These are phyloP conservation scores for Aramus guarauna DNA, from an alignment of 2,113 vertebrate genomes.

Conservation along the genomic window DNA sequence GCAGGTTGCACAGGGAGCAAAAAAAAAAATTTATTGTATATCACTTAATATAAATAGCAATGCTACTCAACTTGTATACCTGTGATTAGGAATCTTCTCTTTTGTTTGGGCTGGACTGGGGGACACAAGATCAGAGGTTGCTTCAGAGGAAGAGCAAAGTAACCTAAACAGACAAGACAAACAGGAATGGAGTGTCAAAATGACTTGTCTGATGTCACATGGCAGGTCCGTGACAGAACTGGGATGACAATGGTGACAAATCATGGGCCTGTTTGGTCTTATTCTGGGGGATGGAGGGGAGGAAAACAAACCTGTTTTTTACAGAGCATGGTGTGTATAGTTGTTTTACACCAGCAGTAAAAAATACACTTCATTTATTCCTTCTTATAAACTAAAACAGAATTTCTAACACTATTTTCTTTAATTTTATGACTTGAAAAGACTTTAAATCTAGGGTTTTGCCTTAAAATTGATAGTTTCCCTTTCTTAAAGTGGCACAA, in stretches of 20 bases:
- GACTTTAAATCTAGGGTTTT: background rate
- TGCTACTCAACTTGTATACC: background rate
- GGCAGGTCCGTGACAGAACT: background rate
- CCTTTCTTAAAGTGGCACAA: background rate
- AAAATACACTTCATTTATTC: background rate
- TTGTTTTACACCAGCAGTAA: background rate
- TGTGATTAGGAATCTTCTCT: background rate
- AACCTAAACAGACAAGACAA: background rate
- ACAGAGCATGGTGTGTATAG: rapidly evolving
- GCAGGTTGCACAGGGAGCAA: background rate
- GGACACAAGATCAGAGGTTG: background rate
- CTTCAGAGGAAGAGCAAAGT: background rate
- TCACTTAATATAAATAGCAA: background rate
- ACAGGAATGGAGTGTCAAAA: background rate
- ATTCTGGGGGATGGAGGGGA: background rate
- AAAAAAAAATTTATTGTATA: background rate
- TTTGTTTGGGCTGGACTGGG: background rate
- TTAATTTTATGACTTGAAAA: background rate
- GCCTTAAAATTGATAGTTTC: background rate
- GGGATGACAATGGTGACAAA: background rate
- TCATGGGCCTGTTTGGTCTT: background rate
- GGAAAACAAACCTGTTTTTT: background rate
- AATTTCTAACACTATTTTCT: background rate
- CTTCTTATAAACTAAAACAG: background rate
- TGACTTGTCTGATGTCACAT: background rate